Evolutionary conservation across 2,888 invertebrate genomes (phyloP), one percentile per base, ranked within the genome.

Genomic region (Monoplex corrugatus): DNA sequence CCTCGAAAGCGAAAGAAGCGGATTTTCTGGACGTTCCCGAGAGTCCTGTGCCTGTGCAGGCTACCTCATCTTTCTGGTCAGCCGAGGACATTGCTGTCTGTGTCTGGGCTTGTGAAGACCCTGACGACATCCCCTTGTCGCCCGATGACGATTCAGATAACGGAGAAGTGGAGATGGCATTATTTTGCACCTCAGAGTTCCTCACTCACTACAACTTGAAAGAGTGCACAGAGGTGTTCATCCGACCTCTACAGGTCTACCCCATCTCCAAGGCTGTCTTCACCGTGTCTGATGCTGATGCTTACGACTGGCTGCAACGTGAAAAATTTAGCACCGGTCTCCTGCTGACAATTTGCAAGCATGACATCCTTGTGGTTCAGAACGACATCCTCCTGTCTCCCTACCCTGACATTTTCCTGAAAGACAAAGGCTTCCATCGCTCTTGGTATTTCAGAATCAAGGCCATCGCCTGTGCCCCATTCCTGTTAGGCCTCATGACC

Each of bases 311-410:
- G 93, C 87, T 94, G n/a, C 92, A 92, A 82, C 92, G 92, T 40
- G 91, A 91, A n/a, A 92, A 93, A 10, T 95, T 95, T 86, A 92
- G 92, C 83, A 87, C 89, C n/a, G 92, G 93, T 23, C 90, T 95
- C 40, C 83, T 94, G n/a, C 78, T 90, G 19, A 92, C 93, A 87
- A 93, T 95, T 1, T 91, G 92, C 38, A 85, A 91, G 57, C 92
- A 93, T 86, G 89, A 91, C 28, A 91, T 94, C 23, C 90, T 95
- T 6, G 91, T 94, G 0, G 91, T 94, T 84, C 92, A 93, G 44
- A 94, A 94, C 89, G 94, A 95, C 89, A 90, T 94, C 38, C 93
- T 95, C 72, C 91, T 95, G 5, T 93, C 94, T 6, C 92, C 94
- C 0, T 94, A 92, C 90, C 92, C 93, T 32, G 89, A 91, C 10